Evolutionary conservation across 2,888 invertebrate genomes (phyloP).

Genomic region (Hirtodrosophila confusa): DNA sequence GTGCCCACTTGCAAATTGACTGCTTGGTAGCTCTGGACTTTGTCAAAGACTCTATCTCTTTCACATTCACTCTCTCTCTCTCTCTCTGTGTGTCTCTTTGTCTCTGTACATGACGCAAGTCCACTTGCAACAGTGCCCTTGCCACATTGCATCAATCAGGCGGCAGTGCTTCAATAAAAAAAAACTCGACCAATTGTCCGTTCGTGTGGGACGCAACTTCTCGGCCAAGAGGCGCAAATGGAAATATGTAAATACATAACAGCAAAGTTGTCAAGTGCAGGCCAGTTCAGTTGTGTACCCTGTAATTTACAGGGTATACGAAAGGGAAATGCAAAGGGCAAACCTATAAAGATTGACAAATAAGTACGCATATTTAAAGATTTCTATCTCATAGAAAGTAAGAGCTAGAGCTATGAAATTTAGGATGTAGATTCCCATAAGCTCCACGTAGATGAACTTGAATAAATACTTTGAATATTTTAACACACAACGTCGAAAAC

Average conservation of each 20-base stretch:
- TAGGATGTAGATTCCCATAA: no score
- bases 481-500: no score
- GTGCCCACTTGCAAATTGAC: slow-evolving; percentile 17
- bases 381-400: no score
- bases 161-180: slow-evolving; percentile 59
- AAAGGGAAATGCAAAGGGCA: no score
- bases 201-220: slow-evolving; percentile 33
- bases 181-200: slow-evolving; percentile 46
- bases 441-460: no score
- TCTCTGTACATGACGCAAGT: slow-evolving; percentile 26
- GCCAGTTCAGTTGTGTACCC: slow-evolving; percentile 45
- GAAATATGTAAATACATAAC: slow-evolving; percentile 35
- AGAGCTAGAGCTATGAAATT: no score
- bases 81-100: not conserved
- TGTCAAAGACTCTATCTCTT: slow-evolving; percentile 11
- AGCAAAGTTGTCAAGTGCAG: slow-evolving; percentile 68
- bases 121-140: slow-evolving; percentile 65
- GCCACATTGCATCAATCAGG: slow-evolving; percentile 74
- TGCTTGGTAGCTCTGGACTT: slow-evolving; percentile 12
- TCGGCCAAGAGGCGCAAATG: slow-evolving; percentile 8
- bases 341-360: no score
- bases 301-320: not conserved
- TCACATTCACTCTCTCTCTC: not conserved
- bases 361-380: no score
- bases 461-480: no score